Conservation (phyloP, 2,797 vertebrate genomes). For the Bradypodion ventrale region DNA sequence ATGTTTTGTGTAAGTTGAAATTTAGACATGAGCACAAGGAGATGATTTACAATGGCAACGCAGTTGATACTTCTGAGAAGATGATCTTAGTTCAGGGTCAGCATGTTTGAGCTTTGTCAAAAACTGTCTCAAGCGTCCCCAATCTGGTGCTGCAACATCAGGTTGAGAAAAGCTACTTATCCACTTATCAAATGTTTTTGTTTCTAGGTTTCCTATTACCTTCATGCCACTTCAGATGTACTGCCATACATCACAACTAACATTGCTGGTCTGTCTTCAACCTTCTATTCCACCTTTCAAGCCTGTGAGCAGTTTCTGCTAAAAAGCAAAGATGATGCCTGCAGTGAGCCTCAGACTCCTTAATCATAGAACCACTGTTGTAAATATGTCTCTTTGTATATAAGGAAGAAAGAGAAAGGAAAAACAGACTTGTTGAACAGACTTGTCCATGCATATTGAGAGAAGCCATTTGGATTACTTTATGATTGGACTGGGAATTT, state of each 20-base stretch:
- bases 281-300: conserved; percentile 83
- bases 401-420: not conserved
- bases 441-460: not conserved
- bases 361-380: not conserved
- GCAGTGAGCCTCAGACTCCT: conserved; percentile 28
- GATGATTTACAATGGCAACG: not conserved
- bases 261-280: conserved; percentile 88
- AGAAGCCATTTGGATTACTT: not conserved
- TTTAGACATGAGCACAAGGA: not conserved
- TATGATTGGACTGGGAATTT: conserved; percentile 4
- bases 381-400: not conserved
- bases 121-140: not conserved
- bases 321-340: conserved; percentile 80
- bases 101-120: not conserved
- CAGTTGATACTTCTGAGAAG: fast-evolving
- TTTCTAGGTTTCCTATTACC: conserved; percentile 92
- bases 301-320: conserved; percentile 88
- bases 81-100: not conserved
- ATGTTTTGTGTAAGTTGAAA: not conserved
- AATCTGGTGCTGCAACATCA: not conserved
- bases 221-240: conserved; percentile 88
- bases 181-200: not conserved
- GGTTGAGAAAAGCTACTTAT: not conserved
- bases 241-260: conserved; percentile 92
- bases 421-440: not conserved